Conservation (phyloP, 2,797 vertebrate species). For the Channallabes apus region DNA sequence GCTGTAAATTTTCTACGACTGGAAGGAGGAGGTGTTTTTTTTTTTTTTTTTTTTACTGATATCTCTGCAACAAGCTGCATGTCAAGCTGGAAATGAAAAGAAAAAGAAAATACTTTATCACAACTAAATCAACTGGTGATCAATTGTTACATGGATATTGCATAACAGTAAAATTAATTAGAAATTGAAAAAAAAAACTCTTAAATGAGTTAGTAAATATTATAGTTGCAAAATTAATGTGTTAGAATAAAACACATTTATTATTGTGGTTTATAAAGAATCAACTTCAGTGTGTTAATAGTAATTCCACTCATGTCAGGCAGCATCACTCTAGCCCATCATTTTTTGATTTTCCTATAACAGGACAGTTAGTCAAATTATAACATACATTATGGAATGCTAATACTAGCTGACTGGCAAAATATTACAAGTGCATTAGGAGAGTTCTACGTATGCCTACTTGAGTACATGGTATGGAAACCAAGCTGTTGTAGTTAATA, state of each 20-base stretch:
- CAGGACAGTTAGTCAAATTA: not conserved
- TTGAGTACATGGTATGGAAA: not conserved
- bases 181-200: not conserved
- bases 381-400: not conserved
- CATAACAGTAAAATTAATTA: not conserved
- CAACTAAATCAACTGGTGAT: not conserved
- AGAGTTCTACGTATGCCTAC: not conserved
- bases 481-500: too few species aligned
- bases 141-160: not conserved
- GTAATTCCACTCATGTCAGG: not conserved
- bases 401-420: not conserved
- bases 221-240: not conserved
- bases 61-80: not conserved
- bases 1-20: not conserved
- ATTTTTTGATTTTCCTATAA: not conserved
- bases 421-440: not conserved
- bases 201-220: not conserved
- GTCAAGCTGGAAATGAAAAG: not conserved
- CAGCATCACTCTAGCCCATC: not conserved
- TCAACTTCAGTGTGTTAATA: not conserved
- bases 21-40: not conserved
- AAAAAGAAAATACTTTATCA: not conserved
- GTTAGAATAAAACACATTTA: not conserved
- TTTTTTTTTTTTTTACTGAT: conserved; percentile 7
- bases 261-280: not conserved